These are phyloP conservation scores for Marmota flaviventris DNA, from an alignment of 2,113 vertebrate species.

Conservation along the genomic window DNA sequence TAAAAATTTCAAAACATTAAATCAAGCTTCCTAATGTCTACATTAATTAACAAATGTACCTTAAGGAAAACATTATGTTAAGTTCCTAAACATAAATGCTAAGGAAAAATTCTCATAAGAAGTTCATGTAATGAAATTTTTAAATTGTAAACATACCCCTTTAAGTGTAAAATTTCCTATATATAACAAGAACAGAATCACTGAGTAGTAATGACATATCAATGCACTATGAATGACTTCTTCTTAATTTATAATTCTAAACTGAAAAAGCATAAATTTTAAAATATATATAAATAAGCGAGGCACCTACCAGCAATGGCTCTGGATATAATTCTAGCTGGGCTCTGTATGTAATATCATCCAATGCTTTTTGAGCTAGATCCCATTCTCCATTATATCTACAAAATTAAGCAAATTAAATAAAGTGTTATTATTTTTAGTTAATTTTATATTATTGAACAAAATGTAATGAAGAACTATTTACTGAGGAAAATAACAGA, in stretches of 20 bases:
- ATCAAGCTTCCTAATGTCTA: slow-evolving; percentile 50
- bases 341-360: slow-evolving; percentile 97
- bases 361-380: slow-evolving; percentile 96
- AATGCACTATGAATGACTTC: neutral
- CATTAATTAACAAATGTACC: slow-evolving; percentile 47
- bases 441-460: slow-evolving; percentile 54
- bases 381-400: slow-evolving; percentile 99
- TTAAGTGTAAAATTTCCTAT: slow-evolving; percentile 10
- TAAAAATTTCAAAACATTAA: slow-evolving; percentile 40
- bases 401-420: slow-evolving; percentile 74
- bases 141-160: slow-evolving; percentile 35
- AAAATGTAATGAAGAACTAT: slow-evolving; percentile 9
- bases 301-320: slow-evolving; percentile 94
- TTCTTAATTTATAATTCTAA: slow-evolving; percentile 59
- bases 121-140: slow-evolving; percentile 30
- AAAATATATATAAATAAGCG: slow-evolving; percentile 39
- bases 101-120: neutral
- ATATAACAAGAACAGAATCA: slow-evolving; percentile 37
- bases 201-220: slow-evolving; percentile 46
- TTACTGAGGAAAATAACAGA: slow-evolving; percentile 57
- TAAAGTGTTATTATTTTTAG: slow-evolving; percentile 47
- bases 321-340: slow-evolving; percentile 98
- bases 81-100: no score
- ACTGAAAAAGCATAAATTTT: slow-evolving; percentile 23
- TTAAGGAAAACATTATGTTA: neutral